These are phyloP conservation scores for Diabrotica undecimpunctata DNA, from an alignment of 1,140 invertebrate species.

Conservation along the genomic window DNA sequence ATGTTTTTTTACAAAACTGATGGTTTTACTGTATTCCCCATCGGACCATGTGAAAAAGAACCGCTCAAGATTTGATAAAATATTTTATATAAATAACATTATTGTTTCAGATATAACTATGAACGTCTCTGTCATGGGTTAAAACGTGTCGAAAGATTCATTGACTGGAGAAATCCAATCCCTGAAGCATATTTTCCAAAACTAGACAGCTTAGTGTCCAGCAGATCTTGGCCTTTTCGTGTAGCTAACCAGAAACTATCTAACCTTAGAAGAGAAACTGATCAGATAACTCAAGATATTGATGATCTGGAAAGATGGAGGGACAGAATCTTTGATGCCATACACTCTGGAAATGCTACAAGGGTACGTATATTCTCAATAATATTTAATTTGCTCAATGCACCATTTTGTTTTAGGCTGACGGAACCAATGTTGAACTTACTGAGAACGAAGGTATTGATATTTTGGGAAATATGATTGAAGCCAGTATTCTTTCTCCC, in stretches of 20 bases:
- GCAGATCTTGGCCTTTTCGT: slow-evolving; percentile 60
- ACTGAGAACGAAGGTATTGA: slow-evolving; percentile 73
- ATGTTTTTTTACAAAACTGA: too few relatives aligned
- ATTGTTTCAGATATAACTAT: slow-evolving; percentile 57
- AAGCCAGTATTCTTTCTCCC: slow-evolving; percentile 42
- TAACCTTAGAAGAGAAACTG: slow-evolving; percentile 64
- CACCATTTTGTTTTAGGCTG: too few relatives aligned
- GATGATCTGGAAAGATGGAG: slow-evolving; percentile 69
- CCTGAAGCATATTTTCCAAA: slow-evolving; percentile 70
- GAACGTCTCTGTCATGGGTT: slow-evolving; percentile 65
- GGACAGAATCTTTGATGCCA: slow-evolving; percentile 70
- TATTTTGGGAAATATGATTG: slow-evolving; percentile 63
- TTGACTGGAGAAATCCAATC: slow-evolving; percentile 61
- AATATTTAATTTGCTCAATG: too few relatives aligned
- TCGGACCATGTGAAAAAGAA: too few relatives aligned
- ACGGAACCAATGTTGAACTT: too few relatives aligned
- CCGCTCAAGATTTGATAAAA: too few relatives aligned
- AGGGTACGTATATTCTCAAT: slow-evolving; percentile 28
- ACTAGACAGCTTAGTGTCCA: slow-evolving; percentile 62
- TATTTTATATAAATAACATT: not conserved
- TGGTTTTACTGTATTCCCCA: too few relatives aligned
- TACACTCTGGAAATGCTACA: slow-evolving; percentile 61
- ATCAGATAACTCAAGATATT: slow-evolving; percentile 64
- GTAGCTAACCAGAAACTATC: slow-evolving; percentile 56
- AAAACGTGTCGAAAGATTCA: slow-evolving; percentile 55